phyloP scores from a whole-genome alignment of 1,140 invertebrate species.

The Orchestia grillus region DNA sequence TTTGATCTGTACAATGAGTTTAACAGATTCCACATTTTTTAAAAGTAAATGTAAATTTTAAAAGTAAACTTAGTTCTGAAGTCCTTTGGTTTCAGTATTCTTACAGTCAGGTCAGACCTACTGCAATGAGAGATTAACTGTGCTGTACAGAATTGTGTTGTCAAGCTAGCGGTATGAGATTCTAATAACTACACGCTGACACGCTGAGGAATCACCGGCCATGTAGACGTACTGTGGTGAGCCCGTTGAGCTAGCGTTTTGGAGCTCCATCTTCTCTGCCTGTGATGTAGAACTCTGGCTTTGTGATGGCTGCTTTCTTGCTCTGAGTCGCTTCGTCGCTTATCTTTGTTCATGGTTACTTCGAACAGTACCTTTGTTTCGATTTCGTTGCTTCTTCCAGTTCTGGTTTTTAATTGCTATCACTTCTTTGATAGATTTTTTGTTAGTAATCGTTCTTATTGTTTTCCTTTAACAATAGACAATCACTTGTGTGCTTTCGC shows the following conservation, averaged over 20 bases:
- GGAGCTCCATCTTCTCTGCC: neutral
- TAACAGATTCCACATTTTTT: too few species aligned
- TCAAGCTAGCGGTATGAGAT: neutral
- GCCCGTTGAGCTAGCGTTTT: neutral
- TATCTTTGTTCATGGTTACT: neutral
- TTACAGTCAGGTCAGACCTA: neutral
- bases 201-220: neutral
- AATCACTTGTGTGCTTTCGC: neutral
- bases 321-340: neutral
- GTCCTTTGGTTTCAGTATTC: neutral
- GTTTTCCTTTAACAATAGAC: neutral
- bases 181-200: neutral
- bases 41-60: too few species aligned
- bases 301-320: neutral
- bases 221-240: neutral
- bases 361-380: neutral
- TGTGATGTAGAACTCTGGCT: neutral
- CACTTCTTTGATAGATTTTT: neutral
- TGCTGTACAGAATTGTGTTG: neutral
- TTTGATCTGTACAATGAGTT: too few species aligned
- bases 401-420: neutral
- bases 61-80: neutral
- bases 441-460: neutral
- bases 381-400: neutral
- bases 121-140: neutral